A percentile compares a stretch with the other conserved stretches of the same genome.
phyloP scores from a whole-genome alignment of 2,888 invertebrate genomes.

The Platycnemis pennipes region DNA sequence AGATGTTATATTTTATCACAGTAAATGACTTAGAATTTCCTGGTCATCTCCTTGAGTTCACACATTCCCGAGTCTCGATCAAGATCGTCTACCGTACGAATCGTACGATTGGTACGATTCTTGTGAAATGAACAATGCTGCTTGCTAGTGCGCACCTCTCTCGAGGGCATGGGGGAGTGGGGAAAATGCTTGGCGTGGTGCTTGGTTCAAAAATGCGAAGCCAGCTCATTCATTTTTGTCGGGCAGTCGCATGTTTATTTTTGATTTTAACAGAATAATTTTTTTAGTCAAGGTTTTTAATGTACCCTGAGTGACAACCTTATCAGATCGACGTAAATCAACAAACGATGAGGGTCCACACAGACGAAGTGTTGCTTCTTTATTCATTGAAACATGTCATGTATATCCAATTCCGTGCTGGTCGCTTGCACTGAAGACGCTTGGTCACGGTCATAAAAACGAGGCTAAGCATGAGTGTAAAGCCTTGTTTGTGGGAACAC shows the following conservation, averaged over 20 bases:
- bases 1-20: background rate
- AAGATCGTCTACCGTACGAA: background rate
- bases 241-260: background rate
- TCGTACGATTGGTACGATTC: no score
- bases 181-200: background rate
- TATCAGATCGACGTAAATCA: slow-evolving; percentile 10
- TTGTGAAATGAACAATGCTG: background rate
- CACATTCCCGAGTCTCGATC: background rate
- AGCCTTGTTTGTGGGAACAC: background rate
- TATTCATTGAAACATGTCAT: background rate
- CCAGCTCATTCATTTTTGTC: background rate
- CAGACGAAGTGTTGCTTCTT: background rate
- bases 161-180: background rate
- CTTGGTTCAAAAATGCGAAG: background rate
- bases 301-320: background rate
- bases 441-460: background rate
- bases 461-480: background rate
- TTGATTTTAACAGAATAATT: background rate
- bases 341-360: slow-evolving; percentile 18
- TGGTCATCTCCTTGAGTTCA: background rate
- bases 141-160: background rate
- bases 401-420: background rate
- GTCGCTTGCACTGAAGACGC: no score
- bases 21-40: background rate
- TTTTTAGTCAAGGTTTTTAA: background rate